Percentiles rank a stretch among this genome's conserved stretches.
Conservation (phyloP, 2,113 vertebrate genomes). For the Mustela nigripes region DNA sequence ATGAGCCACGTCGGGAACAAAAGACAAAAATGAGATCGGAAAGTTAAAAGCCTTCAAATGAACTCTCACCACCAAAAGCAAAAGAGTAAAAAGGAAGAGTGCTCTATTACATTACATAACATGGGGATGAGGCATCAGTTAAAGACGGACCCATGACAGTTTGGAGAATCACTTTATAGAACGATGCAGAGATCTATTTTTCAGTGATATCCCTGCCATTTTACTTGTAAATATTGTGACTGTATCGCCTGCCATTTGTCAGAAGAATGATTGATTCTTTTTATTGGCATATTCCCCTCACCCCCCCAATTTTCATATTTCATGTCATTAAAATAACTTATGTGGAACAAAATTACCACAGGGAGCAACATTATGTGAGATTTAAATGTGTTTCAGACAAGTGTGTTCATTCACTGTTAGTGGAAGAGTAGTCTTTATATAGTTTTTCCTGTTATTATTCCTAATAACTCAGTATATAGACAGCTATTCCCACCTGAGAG, state of each 20-base stretch:
- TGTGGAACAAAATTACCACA: constrained; percentile 69
- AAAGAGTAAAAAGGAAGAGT: not conserved
- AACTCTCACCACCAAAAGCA: constrained; percentile 75
- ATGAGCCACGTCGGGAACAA: constrained; percentile 53
- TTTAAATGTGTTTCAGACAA: constrained; percentile 67
- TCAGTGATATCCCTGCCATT: constrained; percentile 77
- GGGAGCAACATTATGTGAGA: constrained; percentile 58
- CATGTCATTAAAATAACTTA: constrained; percentile 57
- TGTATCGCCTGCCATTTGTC: constrained; percentile 77
- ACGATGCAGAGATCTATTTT: constrained; percentile 72
- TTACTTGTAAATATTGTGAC: constrained; percentile 82
- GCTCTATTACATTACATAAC: constrained; percentile 69
- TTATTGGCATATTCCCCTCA: constrained; percentile 42
- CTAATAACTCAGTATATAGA: not conserved
- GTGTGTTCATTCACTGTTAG: constrained; percentile 69
- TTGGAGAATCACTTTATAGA: not conserved
- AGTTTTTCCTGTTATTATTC: constrained; percentile 48
- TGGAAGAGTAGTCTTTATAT: not conserved
- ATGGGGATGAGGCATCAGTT: constrained; percentile 69
- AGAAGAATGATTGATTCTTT: constrained; percentile 76
- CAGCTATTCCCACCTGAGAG: not conserved
- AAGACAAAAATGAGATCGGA: constrained; percentile 74
- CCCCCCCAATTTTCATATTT: constrained; percentile 70
- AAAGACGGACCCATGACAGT: not conserved
- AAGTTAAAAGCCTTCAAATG: constrained; percentile 81